Conservation (phyloP, 2,113 vertebrate species). For the Paramormyrops kingsleyae region DNA sequence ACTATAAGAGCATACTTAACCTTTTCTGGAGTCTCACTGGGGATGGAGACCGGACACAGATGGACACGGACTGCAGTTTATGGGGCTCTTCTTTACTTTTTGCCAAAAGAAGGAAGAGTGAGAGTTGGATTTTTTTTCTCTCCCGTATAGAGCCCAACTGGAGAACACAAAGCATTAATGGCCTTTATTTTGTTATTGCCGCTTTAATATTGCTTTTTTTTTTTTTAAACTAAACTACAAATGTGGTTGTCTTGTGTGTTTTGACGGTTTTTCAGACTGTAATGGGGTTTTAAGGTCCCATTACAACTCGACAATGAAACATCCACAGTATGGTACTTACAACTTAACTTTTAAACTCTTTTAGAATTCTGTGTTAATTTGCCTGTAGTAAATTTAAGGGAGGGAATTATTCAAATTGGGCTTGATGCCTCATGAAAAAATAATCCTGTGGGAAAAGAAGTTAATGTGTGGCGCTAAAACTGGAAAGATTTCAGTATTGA, state of each 20-base stretch:
- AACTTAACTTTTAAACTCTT: constrained; percentile 4
- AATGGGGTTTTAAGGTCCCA: background rate
- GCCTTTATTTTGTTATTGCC: background rate
- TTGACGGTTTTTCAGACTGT: background rate
- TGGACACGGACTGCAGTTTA: background rate
- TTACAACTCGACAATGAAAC: background rate
- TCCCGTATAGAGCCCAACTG: background rate
- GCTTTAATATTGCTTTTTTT: background rate
- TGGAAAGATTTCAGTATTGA: background rate
- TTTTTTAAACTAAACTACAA: background rate
- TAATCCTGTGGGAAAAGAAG: background rate
- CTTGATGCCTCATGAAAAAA: background rate
- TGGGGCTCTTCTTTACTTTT: background rate
- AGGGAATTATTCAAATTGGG: background rate
- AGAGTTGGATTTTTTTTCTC: background rate
- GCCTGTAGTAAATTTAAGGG: background rate
- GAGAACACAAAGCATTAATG: background rate
- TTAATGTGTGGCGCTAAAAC: background rate
- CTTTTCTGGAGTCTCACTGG: background rate
- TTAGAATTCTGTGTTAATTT: background rate
- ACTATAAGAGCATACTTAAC: background rate
- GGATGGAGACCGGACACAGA: background rate
- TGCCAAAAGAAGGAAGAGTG: background rate
- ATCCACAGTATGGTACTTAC: background rate
- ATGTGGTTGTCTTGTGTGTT: background rate